These are phyloP conservation scores for Acanthiza pusilla DNA, from an alignment of 2,797 vertebrate species.

Conservation along the genomic window DNA sequence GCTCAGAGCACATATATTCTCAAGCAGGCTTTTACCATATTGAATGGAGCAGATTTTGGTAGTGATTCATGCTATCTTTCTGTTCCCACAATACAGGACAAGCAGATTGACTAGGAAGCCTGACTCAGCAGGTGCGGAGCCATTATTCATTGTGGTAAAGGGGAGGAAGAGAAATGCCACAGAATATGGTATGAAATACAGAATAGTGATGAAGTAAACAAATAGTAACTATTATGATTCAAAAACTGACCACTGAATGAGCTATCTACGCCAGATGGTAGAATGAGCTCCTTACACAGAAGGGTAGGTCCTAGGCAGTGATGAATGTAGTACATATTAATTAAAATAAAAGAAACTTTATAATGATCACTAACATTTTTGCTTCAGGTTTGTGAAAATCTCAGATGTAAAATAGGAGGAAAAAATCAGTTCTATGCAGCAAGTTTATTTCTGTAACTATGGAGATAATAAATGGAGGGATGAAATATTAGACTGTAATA, in stretches of 20 bases:
- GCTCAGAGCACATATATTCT: neutral
- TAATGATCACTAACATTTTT: neutral
- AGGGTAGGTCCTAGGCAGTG: neutral
- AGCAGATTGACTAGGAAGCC: neutral
- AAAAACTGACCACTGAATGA: neutral
- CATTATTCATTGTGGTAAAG: neutral
- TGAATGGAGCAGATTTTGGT: neutral
- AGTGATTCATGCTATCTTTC: neutral
- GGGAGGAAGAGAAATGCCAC: neutral
- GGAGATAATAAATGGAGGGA: neutral
- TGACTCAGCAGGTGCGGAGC: neutral
- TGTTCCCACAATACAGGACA: neutral
- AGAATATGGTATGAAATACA: neutral
- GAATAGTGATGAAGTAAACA: neutral
- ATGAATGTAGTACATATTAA: neutral
- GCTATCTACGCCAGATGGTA: neutral
- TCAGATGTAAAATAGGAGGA: neutral
- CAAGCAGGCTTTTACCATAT: neutral
- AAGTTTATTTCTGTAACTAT: neutral
- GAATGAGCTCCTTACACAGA: neutral
- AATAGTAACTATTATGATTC: neutral
- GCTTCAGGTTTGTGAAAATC: neutral
- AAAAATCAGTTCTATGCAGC: neutral
- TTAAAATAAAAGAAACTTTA: neutral
- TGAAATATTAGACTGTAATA: neutral